Percentiles rank a stretch among this genome's conserved stretches.
Evolutionary conservation across 2,888 invertebrate genomes (phyloP).

Genomic region (Mimachlamys varia): DNA sequence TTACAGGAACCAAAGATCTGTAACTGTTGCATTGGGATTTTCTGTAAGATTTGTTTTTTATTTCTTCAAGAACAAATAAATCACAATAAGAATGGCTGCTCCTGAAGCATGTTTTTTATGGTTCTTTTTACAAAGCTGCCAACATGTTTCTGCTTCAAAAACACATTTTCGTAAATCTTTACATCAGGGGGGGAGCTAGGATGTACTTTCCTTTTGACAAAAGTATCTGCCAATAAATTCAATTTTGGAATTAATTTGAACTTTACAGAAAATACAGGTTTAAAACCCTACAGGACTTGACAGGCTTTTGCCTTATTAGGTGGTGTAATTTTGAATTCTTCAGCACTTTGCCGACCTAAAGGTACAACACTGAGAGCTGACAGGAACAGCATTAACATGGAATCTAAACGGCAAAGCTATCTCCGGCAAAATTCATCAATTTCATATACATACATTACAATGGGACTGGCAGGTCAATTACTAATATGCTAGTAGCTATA

Average conservation of each 20-base stretch:
- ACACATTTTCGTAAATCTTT: not conserved
- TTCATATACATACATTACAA: not conserved
- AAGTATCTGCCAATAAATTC: conserved; percentile 25
- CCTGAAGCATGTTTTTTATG: no score
- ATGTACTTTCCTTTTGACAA: not conserved
- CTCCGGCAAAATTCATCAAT: conserved; percentile 15
- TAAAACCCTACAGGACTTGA: not conserved
- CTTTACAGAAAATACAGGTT: conserved; percentile 26
- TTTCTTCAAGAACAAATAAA: no score
- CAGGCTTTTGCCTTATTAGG: conserved; percentile 21
- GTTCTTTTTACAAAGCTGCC: no score
- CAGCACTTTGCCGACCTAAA: not conserved
- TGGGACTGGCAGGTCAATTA: conserved; percentile 31
- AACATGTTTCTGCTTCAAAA: no score
- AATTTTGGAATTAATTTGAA: conserved; percentile 22
- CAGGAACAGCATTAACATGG: not conserved
- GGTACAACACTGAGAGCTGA: not conserved
- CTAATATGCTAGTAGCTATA: conserved; percentile 34
- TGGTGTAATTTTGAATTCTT: not conserved
- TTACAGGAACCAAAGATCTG: no score
- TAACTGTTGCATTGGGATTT: no score
- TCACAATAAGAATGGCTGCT: no score
- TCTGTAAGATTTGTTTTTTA: no score
- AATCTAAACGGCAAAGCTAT: not conserved
- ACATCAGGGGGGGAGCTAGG: not conserved